Conservation (phyloP, 2,113 vertebrate species). For the Cygnus atratus region DNA sequence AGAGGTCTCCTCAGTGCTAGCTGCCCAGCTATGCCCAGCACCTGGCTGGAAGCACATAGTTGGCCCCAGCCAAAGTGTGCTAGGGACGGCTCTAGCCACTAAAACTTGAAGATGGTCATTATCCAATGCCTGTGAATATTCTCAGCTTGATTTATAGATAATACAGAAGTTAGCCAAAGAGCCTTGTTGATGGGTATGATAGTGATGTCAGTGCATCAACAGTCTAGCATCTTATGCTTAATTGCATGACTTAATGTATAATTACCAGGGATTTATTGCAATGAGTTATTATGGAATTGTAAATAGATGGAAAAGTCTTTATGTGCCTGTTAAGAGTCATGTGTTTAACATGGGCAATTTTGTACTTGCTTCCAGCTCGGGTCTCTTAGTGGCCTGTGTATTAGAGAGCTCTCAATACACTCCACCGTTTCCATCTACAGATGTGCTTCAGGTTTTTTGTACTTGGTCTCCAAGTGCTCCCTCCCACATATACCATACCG, state of each 20-base stretch:
- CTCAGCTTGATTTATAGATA: not conserved
- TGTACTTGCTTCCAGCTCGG: not conserved
- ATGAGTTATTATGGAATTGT: not conserved
- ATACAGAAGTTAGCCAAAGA: not conserved
- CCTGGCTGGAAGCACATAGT: fast-evolving
- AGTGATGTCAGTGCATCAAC: not conserved
- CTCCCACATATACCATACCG: not conserved
- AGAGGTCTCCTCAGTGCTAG: not conserved
- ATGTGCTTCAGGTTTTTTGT: not conserved
- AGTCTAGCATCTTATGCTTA: not conserved
- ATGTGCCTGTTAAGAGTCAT: not conserved
- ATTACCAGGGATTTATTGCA: not conserved
- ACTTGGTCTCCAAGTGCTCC: not conserved
- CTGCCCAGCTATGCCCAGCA: fast-evolving
- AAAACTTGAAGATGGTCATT: not conserved
- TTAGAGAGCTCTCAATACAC: not conserved
- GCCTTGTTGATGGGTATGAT: not conserved
- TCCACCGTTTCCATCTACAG: not conserved
- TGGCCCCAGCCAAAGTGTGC: not conserved
- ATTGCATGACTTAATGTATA: not conserved
- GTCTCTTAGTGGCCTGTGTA: not conserved
- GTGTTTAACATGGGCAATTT: not conserved
- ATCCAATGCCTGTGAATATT: not conserved
- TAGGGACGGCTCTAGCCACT: not conserved
- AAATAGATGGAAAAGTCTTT: not conserved